phyloP scores from a whole-genome alignment of 2,888 invertebrate genomes.

The Drepanosiphum platanoidis region DNA sequence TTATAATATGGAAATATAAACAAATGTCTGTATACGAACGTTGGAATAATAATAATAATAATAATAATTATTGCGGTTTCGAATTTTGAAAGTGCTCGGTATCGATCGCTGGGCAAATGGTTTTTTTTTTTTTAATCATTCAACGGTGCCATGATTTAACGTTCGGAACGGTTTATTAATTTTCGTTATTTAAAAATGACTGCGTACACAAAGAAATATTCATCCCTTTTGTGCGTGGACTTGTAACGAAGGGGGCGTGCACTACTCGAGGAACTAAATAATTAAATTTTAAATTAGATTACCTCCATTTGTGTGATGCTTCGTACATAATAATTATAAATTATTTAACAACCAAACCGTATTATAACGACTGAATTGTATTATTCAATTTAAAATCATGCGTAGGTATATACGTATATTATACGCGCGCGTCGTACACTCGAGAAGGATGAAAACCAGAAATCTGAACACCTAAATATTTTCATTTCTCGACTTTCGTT shows the following conservation, averaged over 20 bases:
- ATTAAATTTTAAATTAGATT: constrained; percentile 48
- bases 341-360: constrained; percentile 13
- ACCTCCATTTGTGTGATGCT: neutral
- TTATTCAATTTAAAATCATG: constrained; percentile 32
- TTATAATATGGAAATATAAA: too few species aligned
- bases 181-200: constrained; percentile 29
- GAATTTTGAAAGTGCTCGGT: too few species aligned
- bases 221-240: neutral
- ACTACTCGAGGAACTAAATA: constrained; percentile 18
- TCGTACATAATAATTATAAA: constrained; percentile 33
- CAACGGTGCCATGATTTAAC: constrained; percentile 1
- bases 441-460: neutral
- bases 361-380: neutral
- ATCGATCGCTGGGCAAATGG: too few species aligned
- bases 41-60: too few species aligned
- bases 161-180: neutral
- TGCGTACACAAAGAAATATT: neutral
- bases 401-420: neutral
- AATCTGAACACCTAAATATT: neutral
- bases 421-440: neutral
- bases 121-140: constrained; percentile 1
- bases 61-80: too few species aligned
- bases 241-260: constrained; percentile 4
- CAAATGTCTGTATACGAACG: too few species aligned
- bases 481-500: neutral